phyloP scores from a whole-genome alignment of 2,113 vertebrate species.

The Ctenomys sociabilis region DNA sequence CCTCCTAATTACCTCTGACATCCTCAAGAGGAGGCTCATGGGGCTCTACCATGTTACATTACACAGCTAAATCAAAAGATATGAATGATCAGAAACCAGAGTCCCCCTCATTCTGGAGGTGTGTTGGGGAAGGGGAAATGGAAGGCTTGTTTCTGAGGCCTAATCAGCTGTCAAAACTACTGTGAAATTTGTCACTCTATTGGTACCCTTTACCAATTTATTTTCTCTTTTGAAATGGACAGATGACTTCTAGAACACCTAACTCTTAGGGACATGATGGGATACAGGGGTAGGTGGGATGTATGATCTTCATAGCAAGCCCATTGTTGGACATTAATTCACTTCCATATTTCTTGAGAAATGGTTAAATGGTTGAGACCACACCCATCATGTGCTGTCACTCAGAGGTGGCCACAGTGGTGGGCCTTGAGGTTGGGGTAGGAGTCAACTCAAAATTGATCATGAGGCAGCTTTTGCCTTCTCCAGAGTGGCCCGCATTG shows the following conservation, averaged over 20 bases:
- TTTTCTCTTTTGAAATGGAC: not conserved
- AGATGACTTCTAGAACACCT: not conserved
- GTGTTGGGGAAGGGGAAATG: not conserved
- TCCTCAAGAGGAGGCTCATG: not conserved
- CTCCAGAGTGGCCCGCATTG: not conserved
- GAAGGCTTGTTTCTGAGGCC: not conserved
- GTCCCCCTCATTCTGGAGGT: not conserved
- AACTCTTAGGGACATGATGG: not conserved
- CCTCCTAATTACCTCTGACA: constrained; percentile 10
- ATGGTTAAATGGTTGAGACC: not conserved
- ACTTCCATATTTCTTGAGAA: not conserved
- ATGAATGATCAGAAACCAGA: not conserved
- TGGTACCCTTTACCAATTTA: not conserved
- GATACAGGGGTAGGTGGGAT: not conserved
- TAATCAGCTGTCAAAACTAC: not conserved
- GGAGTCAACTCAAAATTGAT: not conserved
- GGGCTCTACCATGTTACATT: not conserved
- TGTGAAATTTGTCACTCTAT: no score
- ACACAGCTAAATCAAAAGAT: not conserved
- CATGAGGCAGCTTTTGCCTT: rapidly evolving
- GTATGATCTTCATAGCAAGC: not conserved
- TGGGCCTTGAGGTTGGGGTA: not conserved
- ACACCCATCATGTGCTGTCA: not conserved
- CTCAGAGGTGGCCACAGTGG: not conserved
- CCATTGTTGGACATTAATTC: not conserved